Percentiles rank a stretch among this genome's conserved stretches.
These are phyloP conservation scores for Panonychus citri DNA, from an alignment of 1,140 invertebrate species.

Conservation along the genomic window DNA sequence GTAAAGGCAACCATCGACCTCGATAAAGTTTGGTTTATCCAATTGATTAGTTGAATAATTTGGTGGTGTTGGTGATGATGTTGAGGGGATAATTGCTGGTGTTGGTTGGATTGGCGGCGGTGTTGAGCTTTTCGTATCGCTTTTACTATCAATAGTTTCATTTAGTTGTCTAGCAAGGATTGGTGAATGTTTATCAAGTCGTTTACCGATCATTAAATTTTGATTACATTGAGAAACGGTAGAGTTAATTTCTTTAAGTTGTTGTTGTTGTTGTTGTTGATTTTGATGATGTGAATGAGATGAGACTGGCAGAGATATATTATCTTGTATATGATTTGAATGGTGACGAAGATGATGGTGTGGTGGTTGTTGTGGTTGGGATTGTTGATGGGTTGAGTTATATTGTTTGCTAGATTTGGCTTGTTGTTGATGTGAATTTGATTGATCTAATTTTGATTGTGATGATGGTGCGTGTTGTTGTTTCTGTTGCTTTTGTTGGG, in stretches of 20 bases:
- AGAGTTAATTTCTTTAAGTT: too few relatives aligned
- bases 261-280: neutral
- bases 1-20: neutral
- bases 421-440: neutral
- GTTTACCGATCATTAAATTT: too few relatives aligned
- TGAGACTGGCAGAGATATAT: too few relatives aligned
- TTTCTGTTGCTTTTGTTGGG: slow-evolving; percentile 8
- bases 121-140: neutral
- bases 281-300: too few relatives aligned
- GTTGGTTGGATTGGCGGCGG: too few relatives aligned
- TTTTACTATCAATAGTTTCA: too few relatives aligned
- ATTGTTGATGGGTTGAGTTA: too few relatives aligned
- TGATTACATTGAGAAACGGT: too few relatives aligned
- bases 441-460: neutral
- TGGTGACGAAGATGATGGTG: neutral
- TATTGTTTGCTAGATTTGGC: neutral
- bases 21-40: neutral
- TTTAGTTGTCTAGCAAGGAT: too few relatives aligned
- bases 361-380: neutral
- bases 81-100: too few relatives aligned
- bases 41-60: neutral
- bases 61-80: neutral
- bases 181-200: too few relatives aligned
- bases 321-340: neutral
- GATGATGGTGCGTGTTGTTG: neutral